These are phyloP conservation scores for Lepidurus apus DNA, from an alignment of 1,140 invertebrate species.

Conservation along the genomic window DNA sequence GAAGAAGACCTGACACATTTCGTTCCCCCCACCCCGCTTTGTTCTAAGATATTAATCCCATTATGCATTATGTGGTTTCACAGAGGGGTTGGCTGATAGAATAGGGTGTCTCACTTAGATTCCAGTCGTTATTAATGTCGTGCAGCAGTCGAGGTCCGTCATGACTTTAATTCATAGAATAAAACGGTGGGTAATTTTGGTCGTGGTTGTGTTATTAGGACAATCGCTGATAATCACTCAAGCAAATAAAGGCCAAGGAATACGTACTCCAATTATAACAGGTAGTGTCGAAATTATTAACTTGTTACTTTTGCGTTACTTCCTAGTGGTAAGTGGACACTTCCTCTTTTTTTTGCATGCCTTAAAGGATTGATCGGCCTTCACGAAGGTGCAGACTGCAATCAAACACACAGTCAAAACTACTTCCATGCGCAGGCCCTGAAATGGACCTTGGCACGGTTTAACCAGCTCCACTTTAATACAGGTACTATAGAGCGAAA, in stretches of 20 bases:
- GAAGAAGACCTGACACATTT: neutral
- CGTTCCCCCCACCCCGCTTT: neutral
- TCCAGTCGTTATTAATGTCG: neutral
- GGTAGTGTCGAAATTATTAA: neutral
- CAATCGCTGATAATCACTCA: neutral
- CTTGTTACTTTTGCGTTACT: neutral
- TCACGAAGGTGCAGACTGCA: neutral
- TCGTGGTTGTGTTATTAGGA: neutral
- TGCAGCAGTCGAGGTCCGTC: neutral
- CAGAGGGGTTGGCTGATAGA: neutral
- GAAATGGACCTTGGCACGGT: constrained; percentile 14
- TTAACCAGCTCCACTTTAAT: neutral
- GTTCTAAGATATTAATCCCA: constrained; percentile 10
- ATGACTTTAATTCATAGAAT: neutral
- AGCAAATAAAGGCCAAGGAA: neutral
- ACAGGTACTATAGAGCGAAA: neutral
- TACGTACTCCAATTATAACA: neutral
- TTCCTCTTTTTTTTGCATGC: neutral
- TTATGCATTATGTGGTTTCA: constrained; percentile 15
- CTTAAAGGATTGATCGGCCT: neutral
- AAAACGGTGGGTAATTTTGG: neutral
- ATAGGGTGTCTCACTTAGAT: neutral
- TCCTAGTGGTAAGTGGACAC: neutral
- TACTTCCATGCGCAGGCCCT: constrained; percentile 5
- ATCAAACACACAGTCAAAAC: neutral